Base-by-base conservation (phyloP, 1,140 invertebrate species). In the Lasioglossum albipes region DNA sequence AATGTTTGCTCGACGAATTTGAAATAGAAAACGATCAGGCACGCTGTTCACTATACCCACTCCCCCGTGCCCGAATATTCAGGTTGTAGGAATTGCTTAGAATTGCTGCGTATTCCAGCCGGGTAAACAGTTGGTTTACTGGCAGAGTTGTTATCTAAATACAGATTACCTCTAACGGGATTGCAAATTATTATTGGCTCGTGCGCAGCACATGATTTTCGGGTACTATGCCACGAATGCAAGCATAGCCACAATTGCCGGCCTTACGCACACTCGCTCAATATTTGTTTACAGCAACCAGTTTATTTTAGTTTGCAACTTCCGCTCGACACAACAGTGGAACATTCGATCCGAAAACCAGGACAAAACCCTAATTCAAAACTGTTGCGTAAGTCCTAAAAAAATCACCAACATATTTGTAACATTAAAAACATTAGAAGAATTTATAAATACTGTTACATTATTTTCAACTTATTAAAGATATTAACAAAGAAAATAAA, bases 181-280 rank as follows among this genome's bases (percentile, higher is more conserved):
- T 79, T 66, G 77, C 62, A 74, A 78, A 78, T 78, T 79, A 79
- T 79, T 79, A 74, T 79, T 74, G 65, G 69, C 16, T 18, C 31
- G 54, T 2, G 41, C 16, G 7, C 7, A 10, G 5, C 10, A 31
- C 45, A 18, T 12, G 18, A 41, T 22, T 27, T 3, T 20, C n/a
- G 41, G 20, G 20, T 62, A 69, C 52, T 64, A 22, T 42, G 57
- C 9, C 49, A 27, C 27, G 41, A 6, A 42, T 20, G 65, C 42
- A 64, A 74, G 27, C 69, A 41, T 16, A 16, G 16, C 41, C 13
- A 42, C 18, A 73, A 65, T 65, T 79, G 76, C 72, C 73, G 18
- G n/a, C 61, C 54, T 54, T 73, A 41, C 31, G 27, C 22, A 20
- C 7, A 16, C 36, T 9, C 0, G 62, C 1, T 2, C 13, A 66